A percentile compares a stretch with the other conserved stretches of the same genome.
These are phyloP conservation scores for Ruditapes philippinarum DNA, from an alignment of 1,140 invertebrate genomes.

Conservation along the genomic window DNA sequence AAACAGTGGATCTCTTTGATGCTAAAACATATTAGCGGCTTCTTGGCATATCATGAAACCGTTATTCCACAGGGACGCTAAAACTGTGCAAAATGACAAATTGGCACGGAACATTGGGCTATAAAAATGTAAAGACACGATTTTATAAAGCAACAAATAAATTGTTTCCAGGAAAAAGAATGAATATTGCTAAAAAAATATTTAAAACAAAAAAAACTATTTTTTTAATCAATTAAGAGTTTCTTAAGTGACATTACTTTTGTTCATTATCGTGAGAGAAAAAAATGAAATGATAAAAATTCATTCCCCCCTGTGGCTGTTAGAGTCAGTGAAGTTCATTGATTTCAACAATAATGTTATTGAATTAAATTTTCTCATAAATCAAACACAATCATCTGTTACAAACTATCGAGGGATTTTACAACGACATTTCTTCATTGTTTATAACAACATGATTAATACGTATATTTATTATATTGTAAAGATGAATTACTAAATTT, in stretches of 20 bases:
- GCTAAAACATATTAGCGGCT: slow-evolving; percentile 26
- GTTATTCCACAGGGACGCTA: not conserved
- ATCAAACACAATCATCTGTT: not conserved
- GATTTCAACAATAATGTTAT: not conserved
- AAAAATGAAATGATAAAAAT: not conserved
- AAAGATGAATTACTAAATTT: too few species aligned
- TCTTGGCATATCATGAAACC: slow-evolving; percentile 3
- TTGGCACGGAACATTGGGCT: not conserved
- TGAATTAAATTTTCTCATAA: not conserved
- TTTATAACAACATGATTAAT: too few species aligned
- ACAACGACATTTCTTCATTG: too few species aligned
- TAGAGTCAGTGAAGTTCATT: not conserved
- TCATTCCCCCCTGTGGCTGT: not conserved
- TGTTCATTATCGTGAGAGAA: not conserved
- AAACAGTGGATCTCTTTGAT: not conserved
- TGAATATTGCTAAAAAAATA: not conserved
- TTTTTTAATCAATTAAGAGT: too few species aligned
- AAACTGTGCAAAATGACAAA: not conserved
- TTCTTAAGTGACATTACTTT: not conserved
- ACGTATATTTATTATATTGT: too few species aligned
- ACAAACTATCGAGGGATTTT: too few species aligned
- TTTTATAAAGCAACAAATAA: not conserved
- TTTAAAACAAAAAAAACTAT: too few species aligned
- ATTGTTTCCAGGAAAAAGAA: not conserved
- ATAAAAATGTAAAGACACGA: not conserved